These are phyloP conservation scores for Atherix ibis DNA, from an alignment of 2,888 invertebrate genomes.

Conservation along the genomic window DNA sequence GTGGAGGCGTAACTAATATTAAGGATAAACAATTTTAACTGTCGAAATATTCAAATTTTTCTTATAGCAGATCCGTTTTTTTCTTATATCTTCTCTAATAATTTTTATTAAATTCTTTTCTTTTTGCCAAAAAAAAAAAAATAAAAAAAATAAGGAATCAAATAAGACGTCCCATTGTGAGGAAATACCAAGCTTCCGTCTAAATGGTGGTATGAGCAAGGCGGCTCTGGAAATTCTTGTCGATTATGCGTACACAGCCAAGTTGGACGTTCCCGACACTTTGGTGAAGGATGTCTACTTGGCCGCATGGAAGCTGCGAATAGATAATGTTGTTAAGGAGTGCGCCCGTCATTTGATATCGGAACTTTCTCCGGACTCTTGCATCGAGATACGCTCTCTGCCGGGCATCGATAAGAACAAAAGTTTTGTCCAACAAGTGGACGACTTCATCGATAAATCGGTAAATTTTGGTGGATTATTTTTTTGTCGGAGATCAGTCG, in stretches of 20 bases:
- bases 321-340: slow-evolving; percentile 55
- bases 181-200: slow-evolving; percentile 33
- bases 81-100: background rate
- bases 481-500: background rate
- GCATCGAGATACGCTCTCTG: slow-evolving; percentile 43
- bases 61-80: no score
- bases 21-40: no score
- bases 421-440: slow-evolving; percentile 46
- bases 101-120: slow-evolving; percentile 1
- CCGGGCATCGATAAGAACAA: slow-evolving; percentile 42
- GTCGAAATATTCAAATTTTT: no score
- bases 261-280: slow-evolving; percentile 36
- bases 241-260: slow-evolving; percentile 70
- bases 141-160: slow-evolving; percentile 15
- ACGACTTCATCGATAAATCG: slow-evolving; percentile 51
- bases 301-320: slow-evolving; percentile 61
- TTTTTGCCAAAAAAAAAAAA: no score
- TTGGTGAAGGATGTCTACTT: slow-evolving; percentile 59
- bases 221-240: slow-evolving; percentile 58
- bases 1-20: no score
- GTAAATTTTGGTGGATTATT: slow-evolving; percentile 29
- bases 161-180: slow-evolving; percentile 31
- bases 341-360: slow-evolving; percentile 53
- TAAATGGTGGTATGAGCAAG: slow-evolving; percentile 47
- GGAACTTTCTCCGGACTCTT: slow-evolving; percentile 43